phyloP scores from a whole-genome alignment of 2,113 vertebrate species.

The Spilogale gracilis region DNA sequence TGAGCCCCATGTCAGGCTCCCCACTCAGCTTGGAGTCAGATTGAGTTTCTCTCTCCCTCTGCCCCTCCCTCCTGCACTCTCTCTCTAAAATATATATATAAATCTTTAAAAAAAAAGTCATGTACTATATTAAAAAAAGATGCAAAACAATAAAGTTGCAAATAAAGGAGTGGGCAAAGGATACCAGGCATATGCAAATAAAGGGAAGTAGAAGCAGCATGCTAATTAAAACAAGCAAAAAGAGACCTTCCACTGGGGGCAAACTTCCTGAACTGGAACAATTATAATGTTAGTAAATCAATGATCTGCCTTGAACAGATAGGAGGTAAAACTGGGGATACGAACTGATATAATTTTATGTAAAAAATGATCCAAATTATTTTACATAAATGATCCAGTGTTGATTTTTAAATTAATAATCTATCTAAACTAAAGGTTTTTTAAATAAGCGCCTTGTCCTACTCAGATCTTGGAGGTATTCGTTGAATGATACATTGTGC shows the following conservation, averaged over 20 bases:
- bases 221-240: not conserved
- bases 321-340: not conserved
- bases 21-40: not conserved
- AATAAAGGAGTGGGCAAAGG: not conserved
- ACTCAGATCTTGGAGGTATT: not conserved
- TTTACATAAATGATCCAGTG: not conserved
- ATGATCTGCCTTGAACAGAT: not conserved
- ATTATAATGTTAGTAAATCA: not conserved
- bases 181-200: not conserved
- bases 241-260: not conserved
- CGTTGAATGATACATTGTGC: not conserved
- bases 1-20: not conserved
- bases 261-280: not conserved
- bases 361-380: not conserved
- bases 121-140: not conserved
- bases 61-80: not conserved
- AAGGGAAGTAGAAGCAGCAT: not conserved
- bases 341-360: not conserved
- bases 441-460: not conserved
- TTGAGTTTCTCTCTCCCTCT: not conserved
- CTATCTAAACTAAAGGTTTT: not conserved
- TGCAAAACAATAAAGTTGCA: not conserved
- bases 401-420: constrained; percentile 36
- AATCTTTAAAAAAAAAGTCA: not conserved
- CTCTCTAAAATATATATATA: not conserved